These are phyloP conservation scores for Seriola aureovittata DNA, from an alignment of 2,113 vertebrate genomes.

Conservation along the genomic window DNA sequence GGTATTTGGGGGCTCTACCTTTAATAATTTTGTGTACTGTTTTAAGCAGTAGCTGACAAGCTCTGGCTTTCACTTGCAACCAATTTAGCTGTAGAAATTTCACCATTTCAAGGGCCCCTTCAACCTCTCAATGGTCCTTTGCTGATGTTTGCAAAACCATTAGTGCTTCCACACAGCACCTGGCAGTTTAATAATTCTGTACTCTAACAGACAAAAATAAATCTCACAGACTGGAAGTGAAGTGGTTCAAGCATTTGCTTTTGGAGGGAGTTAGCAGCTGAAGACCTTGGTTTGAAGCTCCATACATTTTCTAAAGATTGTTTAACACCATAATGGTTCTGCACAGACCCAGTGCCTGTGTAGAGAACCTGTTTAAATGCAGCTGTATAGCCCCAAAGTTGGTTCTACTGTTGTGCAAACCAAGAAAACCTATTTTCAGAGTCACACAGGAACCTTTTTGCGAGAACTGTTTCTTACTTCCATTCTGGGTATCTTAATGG, in stretches of 20 bases:
- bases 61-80: constrained; percentile 32
- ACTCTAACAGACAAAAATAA: constrained; percentile 53
- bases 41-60: constrained; percentile 16
- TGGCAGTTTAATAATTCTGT: constrained; percentile 47
- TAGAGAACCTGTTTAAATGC: neutral
- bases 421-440: constrained; percentile 29
- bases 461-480: constrained; percentile 43
- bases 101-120: constrained; percentile 31
- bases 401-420: constrained; percentile 16
- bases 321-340: constrained; percentile 3
- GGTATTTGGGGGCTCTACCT: neutral
- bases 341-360: neutral
- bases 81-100: constrained; percentile 30
- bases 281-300: constrained; percentile 41
- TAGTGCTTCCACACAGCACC: constrained; percentile 54
- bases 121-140: constrained; percentile 48
- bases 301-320: constrained; percentile 21
- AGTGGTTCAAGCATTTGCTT: constrained; percentile 41
- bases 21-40: constrained; percentile 20
- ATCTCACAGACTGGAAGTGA: constrained; percentile 41
- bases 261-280: constrained; percentile 27
- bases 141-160: constrained; percentile 66
- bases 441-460: constrained; percentile 14
- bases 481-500: constrained; percentile 71
- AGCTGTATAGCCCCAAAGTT: neutral